These are phyloP conservation scores for Scaptomyza polygonia DNA, from an alignment of 2,888 invertebrate genomes.

Conservation along the genomic window DNA sequence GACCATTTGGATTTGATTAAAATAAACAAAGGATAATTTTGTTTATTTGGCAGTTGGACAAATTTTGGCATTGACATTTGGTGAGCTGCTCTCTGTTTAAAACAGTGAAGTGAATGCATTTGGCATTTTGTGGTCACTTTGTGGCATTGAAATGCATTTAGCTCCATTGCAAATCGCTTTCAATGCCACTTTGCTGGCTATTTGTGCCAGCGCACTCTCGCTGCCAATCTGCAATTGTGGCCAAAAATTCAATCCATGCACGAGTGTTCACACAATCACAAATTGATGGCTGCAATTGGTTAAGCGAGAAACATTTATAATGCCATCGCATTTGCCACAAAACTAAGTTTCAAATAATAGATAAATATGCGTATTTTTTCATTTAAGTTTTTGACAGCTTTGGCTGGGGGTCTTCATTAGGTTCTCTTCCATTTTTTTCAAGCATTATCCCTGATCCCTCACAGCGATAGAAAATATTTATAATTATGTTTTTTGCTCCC, in stretches of 20 bases:
- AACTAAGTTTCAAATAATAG: conserved; percentile 8
- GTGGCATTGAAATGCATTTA: conserved; percentile 60
- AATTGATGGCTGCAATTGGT: conserved; percentile 22
- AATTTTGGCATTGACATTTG: conserved; percentile 9
- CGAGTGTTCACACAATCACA: conserved; percentile 28
- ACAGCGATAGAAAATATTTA: not conserved
- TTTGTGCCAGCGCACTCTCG: conserved; percentile 17
- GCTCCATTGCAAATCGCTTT: conserved; percentile 54
- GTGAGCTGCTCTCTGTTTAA: conserved; percentile 12
- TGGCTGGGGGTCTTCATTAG: no score
- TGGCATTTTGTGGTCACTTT: conserved; percentile 69
- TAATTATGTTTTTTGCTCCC: not conserved
- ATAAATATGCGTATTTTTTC: not conserved
- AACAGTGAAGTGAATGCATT: conserved; percentile 49
- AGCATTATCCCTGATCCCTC: no score
- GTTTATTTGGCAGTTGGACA: not conserved
- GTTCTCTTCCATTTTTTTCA: no score
- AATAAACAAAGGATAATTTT: conserved; percentile 4
- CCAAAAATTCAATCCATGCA: conserved; percentile 22
- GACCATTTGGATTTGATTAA: not conserved
- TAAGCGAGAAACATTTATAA: not conserved
- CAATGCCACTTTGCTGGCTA: conserved; percentile 18
- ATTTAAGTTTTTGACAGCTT: not conserved
- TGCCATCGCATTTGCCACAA: not conserved
- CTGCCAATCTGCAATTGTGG: conserved; percentile 36